A percentile compares a stretch with the other conserved stretches of the same genome.
phyloP scores from a whole-genome alignment of 2,888 invertebrate genomes.

The Dione juno region DNA sequence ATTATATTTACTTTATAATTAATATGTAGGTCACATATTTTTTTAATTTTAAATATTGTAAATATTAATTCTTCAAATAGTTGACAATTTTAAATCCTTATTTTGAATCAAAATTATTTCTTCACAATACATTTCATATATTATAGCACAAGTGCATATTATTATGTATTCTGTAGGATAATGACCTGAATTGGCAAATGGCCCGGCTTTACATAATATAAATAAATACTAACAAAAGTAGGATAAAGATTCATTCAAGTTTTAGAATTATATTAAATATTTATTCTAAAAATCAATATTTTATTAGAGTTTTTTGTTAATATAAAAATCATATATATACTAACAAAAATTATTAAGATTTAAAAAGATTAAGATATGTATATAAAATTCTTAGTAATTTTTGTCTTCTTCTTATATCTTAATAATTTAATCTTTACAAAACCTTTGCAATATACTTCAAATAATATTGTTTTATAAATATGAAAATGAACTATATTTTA shows the following conservation, averaged over 20 bases:
- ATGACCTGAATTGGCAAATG: conserved; percentile 72
- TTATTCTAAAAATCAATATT: too few relatives aligned
- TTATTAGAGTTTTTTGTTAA: too few relatives aligned
- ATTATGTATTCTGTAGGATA: conserved; percentile 54
- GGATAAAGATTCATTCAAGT: background rate
- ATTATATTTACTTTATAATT: conserved; percentile 8
- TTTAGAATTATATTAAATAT: too few relatives aligned
- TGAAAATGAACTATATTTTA: too few relatives aligned
- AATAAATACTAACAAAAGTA: background rate
- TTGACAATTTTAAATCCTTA: background rate
- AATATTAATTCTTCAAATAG: background rate
- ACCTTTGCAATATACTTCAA: too few relatives aligned
- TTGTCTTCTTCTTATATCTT: too few relatives aligned
- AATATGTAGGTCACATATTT: conserved; percentile 11
- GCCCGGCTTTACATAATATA: conserved; percentile 51
- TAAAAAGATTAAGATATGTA: too few relatives aligned
- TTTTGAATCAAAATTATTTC: background rate
- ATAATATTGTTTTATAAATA: too few relatives aligned
- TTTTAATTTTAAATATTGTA: background rate
- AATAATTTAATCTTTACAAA: too few relatives aligned
- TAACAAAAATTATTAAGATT: too few relatives aligned
- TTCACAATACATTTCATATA: background rate
- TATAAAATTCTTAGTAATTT: too few relatives aligned
- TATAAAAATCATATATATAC: too few relatives aligned
- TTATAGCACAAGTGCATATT: background rate